Evolutionary conservation across 2,797 vertebrate genomes (phyloP), one percentile per base, ranked within the genome.

Genomic region (Busarellus nigricollis): DNA sequence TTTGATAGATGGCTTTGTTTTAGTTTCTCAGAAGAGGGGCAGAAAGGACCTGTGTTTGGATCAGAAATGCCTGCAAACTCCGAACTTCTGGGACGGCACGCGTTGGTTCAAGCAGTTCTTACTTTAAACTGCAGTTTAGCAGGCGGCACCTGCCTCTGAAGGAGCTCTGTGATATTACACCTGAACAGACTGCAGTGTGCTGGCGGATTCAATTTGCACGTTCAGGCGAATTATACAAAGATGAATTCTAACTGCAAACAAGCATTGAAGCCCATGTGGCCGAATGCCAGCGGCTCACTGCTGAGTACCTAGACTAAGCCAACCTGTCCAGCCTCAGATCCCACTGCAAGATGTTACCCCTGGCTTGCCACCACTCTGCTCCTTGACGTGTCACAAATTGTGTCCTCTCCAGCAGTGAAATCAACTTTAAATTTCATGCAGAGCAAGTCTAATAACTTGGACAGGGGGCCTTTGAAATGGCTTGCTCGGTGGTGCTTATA

Each of bases 361-460:
- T 85, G 74, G 12, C 59, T 94, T 70, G 71, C 33, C 71, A 94
- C 40, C 66, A 71, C 42, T 81, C 66, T 5, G 5, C 52, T 91
- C 71, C 66, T 85, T 79, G 73, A 73, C 70, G 47, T 59, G 83
- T 65, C 72, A 84, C 66, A 94, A 94, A 92, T 47, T 57, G 63
- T 28, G 76, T 74, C 87, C 70, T 93, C 74, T 94, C 74, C 83
- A 79, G 74, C 42, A 86, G 11, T 31, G 69, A 96, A 93, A 87
- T 84, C 62, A 88, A 73, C 62, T 96, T 93, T 72, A 70, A 13
- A 72, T 93, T 80, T 87, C 93, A 96, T 37, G 73, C 80, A 90
- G 93, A 85, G 81, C 31, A 52, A 70, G 38, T 69, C 77, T 84
- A 93, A 94, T 86, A 92, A 93, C 59, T 89, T 74, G 83, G 66